A percentile compares a stretch with the other conserved stretches of the same genome.
Evolutionary conservation across 1,140 invertebrate genomes (phyloP).

Genomic region (Parasteatoda tepidariorum): DNA sequence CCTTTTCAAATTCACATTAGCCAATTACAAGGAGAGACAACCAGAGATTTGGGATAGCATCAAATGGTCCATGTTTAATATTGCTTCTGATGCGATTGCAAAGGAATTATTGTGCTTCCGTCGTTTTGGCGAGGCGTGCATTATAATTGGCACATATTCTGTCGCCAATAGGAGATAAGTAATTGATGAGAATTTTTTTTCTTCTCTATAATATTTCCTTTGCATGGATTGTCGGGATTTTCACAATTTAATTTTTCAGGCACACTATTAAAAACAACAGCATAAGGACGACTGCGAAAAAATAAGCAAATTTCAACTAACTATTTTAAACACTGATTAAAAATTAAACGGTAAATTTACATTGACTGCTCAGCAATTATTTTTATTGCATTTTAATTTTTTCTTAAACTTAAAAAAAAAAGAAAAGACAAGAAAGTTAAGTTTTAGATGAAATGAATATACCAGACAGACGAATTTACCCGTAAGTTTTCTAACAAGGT

Average conservation of each 20-base stretch:
- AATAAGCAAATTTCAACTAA: no score
- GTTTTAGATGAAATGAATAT: no score
- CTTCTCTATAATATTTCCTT: neutral
- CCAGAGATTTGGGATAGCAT: conserved; percentile 50
- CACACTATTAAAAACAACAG: no score
- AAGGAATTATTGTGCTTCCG: conserved; percentile 4
- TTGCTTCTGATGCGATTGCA: conserved; percentile 16
- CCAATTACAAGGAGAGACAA: conserved; percentile 54
- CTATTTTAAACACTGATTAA: no score
- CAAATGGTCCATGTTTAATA: conserved; percentile 46
- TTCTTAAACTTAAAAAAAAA: no score
- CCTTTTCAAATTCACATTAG: conserved; percentile 57
- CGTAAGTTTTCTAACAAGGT: no score
- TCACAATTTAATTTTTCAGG: neutral
- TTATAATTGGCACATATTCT: conserved; percentile 12
- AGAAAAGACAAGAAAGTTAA: no score
- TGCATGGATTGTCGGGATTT: neutral
- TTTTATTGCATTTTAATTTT: no score
- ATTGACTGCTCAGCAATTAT: no score
- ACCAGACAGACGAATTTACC: no score
- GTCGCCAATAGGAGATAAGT: neutral
- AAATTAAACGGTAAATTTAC: no score
- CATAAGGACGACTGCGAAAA: no score
- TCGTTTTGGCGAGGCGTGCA: neutral
- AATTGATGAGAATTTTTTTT: conserved; percentile 1